A percentile compares a stretch with the other conserved stretches of the same genome.
Evolutionary conservation across 2,113 vertebrate genomes (phyloP).

Genomic region (Bufo bufo): DNA sequence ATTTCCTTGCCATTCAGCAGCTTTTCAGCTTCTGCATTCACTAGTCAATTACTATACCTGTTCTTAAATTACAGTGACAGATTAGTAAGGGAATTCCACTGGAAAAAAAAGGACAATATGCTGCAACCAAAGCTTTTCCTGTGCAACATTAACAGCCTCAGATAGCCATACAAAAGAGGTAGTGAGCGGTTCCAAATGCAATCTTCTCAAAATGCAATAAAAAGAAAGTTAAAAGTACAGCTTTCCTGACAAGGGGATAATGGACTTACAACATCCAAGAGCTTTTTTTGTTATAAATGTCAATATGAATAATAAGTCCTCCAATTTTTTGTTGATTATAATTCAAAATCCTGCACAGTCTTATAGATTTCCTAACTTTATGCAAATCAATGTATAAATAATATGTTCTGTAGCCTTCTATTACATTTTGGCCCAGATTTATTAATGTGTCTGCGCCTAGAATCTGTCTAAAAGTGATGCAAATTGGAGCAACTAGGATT

Average conservation of each 20-base stretch:
- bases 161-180: slow-evolving; percentile 57
- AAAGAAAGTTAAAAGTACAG: neutral
- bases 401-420: no score
- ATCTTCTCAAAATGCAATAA: neutral
- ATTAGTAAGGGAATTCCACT: slow-evolving; percentile 67
- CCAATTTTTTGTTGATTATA: neutral
- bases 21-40: slow-evolving; percentile 68
- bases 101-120: slow-evolving; percentile 62
- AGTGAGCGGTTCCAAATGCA: neutral
- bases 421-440: no score
- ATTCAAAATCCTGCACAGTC: neutral
- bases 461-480: no score
- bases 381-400: no score
- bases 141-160: slow-evolving; percentile 54
- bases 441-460: no score
- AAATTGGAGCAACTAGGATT: no score
- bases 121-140: slow-evolving; percentile 69
- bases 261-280: neutral
- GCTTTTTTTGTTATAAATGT: neutral
- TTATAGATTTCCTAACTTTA: no score
- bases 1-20: slow-evolving; percentile 71
- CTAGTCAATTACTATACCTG: slow-evolving; percentile 71
- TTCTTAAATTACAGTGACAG: slow-evolving; percentile 66
- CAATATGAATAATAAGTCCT: neutral
- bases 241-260: neutral